Conservation (phyloP, 2,797 vertebrate species). For the Helostoma temminkii region DNA sequence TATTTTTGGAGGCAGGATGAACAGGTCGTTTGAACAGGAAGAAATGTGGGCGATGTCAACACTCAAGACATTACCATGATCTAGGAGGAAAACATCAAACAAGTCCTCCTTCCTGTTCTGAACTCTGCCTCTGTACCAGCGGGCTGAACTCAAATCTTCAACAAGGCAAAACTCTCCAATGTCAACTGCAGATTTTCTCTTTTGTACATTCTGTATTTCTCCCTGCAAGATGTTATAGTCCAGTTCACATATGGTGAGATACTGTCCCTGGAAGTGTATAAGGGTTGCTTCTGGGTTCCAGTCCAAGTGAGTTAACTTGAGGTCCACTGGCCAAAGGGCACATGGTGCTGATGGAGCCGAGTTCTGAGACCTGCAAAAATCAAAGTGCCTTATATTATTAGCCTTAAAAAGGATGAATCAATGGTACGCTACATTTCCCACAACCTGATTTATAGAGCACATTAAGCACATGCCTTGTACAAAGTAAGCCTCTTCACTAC, state of each 20-base stretch:
- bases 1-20: slow-evolving; percentile 89
- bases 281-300: slow-evolving; percentile 86
- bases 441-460: too few species aligned
- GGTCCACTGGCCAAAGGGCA: slow-evolving; percentile 79
- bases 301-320: slow-evolving; percentile 88
- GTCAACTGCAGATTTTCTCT: slow-evolving; percentile 77
- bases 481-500: too few species aligned
- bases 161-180: slow-evolving; percentile 90
- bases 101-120: slow-evolving; percentile 77
- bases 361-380: slow-evolving; percentile 79
- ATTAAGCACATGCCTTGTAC: too few species aligned
- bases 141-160: slow-evolving; percentile 85
- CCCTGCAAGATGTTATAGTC: slow-evolving; percentile 91
- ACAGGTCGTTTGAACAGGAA: slow-evolving; percentile 84
- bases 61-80: slow-evolving; percentile 85
- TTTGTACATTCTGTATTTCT: slow-evolving; percentile 88
- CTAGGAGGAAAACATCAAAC: slow-evolving; percentile 89
- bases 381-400: slow-evolving; percentile 8
- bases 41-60: slow-evolving; percentile 81
- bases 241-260: slow-evolving; percentile 84
- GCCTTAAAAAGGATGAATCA: background rate
- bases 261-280: slow-evolving; percentile 90
- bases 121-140: slow-evolving; percentile 93
- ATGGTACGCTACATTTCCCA: too few species aligned
- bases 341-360: slow-evolving; percentile 59